Evolutionary conservation across 1,140 invertebrate genomes (phyloP), one percentile per base, ranked within the genome.

Genomic region (Drosophila bifasciata): DNA sequence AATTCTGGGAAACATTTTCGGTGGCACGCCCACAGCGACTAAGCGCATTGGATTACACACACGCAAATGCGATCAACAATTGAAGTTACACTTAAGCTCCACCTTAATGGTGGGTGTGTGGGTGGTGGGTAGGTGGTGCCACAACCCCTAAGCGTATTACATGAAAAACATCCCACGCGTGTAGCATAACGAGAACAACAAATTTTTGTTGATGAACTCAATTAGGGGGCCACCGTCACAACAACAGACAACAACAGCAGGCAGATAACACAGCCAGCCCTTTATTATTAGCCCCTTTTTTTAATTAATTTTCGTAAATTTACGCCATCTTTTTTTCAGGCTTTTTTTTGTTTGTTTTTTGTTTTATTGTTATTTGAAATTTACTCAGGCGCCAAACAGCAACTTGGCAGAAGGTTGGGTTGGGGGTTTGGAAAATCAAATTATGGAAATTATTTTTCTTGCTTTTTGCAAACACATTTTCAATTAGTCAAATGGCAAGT

Each of bases 141-240:
- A 11, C 32, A 7, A 3, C 32, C 32, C 57, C 59, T 62, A 86
- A 85, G 76, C 80, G 64, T 55, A 79, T 79, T 79, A 79, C 61
- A 57, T 41, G 45, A 43, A 25, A 36, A 45, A 53, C 19, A 28
- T 7, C 61, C 40, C 8, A 19, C n/a, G n/a, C 8, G 15, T 44
- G 11, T 3, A 28, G n/a, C 41, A 16, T 25, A n/a, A 39, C 7
- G 41, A 19, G 48, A 58, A 40, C n/a, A 49, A 60, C 48, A 61
- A 83, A 50, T 32, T 84, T 84, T 84, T 85, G 81, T 76, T 84
- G 80, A 79, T 84, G 76, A 84, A 85, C 80, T 85, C 80, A 84
- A 84, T 84, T 84, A 80, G 70, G 36, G 36, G 51, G 25, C 19
- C 45, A 17, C 66, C 62, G 41, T 51, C 68, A 62, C 43, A 62